phyloP scores from a whole-genome alignment of 1,140 invertebrate genomes.

The Centruroides sculpturatus region DNA sequence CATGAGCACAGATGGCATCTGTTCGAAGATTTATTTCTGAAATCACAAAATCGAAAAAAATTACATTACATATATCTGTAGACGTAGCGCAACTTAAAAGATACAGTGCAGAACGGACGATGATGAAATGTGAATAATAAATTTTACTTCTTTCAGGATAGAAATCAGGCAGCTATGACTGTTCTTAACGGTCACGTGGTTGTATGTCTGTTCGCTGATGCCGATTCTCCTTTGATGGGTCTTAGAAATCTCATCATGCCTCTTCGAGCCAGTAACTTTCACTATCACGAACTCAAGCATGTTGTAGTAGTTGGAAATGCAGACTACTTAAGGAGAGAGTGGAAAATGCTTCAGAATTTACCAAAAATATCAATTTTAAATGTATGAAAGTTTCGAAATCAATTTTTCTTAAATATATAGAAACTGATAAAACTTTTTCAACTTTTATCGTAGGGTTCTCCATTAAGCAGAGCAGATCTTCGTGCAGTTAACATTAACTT shows the following conservation, averaged over 20 bases:
- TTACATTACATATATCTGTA: too few relatives aligned
- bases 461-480: slow-evolving; percentile 91
- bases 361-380: slow-evolving; percentile 98
- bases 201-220: slow-evolving; percentile 95
- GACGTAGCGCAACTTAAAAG: too few relatives aligned
- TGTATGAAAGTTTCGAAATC: slow-evolving; percentile 27
- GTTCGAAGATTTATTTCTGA: too few relatives aligned
- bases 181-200: slow-evolving; percentile 96
- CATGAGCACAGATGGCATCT: too few relatives aligned
- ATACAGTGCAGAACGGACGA: too few relatives aligned
- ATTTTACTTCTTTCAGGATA: slow-evolving; percentile 49
- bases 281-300: slow-evolving; percentile 98
- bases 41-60: too few relatives aligned
- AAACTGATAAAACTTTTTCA: too few relatives aligned
- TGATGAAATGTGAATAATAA: too few relatives aligned
- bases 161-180: slow-evolving; percentile 97
- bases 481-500: slow-evolving; percentile 97
- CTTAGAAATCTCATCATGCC: slow-evolving; percentile 93
- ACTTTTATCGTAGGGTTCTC: slow-evolving; percentile 60
- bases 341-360: slow-evolving; percentile 98
- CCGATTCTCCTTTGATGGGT: slow-evolving; percentile 90
- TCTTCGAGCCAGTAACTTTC: slow-evolving; percentile 92
- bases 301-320: slow-evolving; percentile 98
- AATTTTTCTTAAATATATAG: too few relatives aligned
- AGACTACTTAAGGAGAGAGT: slow-evolving; percentile 89